Evolutionary conservation across 2,797 vertebrate species (phyloP).

Genomic region (Malurus leucopterus): DNA sequence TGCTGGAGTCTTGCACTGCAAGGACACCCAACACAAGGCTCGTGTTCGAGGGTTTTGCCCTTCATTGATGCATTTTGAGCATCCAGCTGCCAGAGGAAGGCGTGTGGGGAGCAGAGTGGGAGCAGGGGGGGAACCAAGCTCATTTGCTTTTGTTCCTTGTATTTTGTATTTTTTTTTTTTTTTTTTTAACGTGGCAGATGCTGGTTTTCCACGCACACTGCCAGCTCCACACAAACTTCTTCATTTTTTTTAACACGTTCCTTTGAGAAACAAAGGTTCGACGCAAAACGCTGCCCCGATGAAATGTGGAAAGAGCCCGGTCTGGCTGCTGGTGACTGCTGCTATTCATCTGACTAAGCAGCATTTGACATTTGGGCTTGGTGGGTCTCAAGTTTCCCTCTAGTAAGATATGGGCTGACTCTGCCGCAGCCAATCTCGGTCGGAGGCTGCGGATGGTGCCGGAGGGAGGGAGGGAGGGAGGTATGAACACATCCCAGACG

Average conservation of each 20-base stretch:
- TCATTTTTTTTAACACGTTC: neutral
- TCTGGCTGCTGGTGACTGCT: neutral
- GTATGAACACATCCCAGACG: neutral
- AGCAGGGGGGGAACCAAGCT: neutral
- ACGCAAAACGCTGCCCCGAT: neutral
- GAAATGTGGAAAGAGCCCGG: neutral
- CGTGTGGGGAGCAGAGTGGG: rapidly evolving
- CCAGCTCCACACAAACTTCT: neutral
- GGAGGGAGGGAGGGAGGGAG: neutral
- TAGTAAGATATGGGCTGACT: slow-evolving; percentile 63
- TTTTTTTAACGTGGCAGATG: neutral
- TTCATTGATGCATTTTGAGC: rapidly evolving
- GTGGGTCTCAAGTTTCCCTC: slow-evolving; percentile 45
- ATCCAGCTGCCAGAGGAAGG: neutral
- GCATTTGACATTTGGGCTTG: slow-evolving; percentile 32
- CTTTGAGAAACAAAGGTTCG: neutral
- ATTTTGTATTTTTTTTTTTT: no score
- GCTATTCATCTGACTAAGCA: slow-evolving; percentile 29
- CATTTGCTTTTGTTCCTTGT: neutral
- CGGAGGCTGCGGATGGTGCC: slow-evolving; percentile 14
- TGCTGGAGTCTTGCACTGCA: neutral
- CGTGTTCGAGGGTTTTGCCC: rapidly evolving
- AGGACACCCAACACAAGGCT: neutral
- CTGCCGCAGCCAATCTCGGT: slow-evolving; percentile 35
- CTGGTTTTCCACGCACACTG: neutral